Percentiles rank a stretch among this genome's conserved stretches.
These are phyloP conservation scores for Thermophis baileyi DNA, from an alignment of 2,113 vertebrate genomes.

Conservation along the genomic window DNA sequence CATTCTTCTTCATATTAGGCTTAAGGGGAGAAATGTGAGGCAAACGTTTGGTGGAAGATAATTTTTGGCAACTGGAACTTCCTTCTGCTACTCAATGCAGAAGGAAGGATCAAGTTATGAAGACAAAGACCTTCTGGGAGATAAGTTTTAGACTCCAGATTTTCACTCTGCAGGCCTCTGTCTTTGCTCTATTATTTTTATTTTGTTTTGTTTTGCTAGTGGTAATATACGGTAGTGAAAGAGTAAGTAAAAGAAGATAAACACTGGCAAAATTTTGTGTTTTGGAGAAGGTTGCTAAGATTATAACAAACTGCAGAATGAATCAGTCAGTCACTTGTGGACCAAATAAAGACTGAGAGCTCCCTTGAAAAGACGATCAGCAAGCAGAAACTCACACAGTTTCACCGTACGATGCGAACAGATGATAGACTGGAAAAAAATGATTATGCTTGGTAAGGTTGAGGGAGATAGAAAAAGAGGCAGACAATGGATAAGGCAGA, in stretches of 20 bases:
- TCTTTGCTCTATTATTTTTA: neutral
- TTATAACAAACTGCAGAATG: neutral
- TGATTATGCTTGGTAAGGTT: neutral
- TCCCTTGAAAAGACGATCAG: neutral
- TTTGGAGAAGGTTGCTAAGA: neutral
- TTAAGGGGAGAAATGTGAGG: neutral
- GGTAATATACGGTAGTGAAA: neutral
- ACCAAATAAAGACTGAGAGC: neutral
- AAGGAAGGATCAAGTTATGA: neutral
- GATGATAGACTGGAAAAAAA: neutral
- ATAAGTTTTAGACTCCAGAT: neutral
- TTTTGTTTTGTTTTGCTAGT: neutral
- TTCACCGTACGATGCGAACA: neutral
- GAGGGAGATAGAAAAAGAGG: neutral
- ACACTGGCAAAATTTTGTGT: neutral
- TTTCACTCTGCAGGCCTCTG: neutral
- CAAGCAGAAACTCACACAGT: neutral
- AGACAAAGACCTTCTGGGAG: neutral
- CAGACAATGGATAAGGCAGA: neutral
- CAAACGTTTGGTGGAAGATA: neutral
- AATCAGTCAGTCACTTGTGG: neutral
- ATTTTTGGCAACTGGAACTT: neutral
- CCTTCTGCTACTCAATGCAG: neutral
- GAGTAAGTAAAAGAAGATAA: neutral
- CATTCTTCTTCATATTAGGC: neutral